Evolutionary conservation across 1,140 invertebrate genomes (phyloP).

Genomic region (Nephotettix cincticeps): DNA sequence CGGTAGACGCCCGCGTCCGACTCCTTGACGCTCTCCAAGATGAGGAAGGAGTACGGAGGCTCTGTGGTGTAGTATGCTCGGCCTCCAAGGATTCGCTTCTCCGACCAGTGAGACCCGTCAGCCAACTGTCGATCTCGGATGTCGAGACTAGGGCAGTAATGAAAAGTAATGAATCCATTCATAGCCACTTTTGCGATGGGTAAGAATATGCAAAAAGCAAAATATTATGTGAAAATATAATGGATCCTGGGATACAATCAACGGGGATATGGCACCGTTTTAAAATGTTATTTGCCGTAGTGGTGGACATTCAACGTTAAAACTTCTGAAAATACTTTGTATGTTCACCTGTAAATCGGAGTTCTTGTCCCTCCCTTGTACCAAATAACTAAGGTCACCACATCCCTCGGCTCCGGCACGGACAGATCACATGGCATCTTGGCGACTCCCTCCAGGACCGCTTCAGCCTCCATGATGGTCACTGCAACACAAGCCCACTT

Average conservation of each 20-base stretch:
- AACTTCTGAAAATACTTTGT: no score
- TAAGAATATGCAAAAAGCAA: no score
- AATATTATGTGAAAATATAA: no score
- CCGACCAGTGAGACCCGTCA: conserved; percentile 59
- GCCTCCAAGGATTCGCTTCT: conserved; percentile 52
- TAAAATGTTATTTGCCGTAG: no score
- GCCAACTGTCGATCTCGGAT: conserved; percentile 71
- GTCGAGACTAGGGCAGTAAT: conserved; percentile 68
- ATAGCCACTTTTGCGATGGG: no score
- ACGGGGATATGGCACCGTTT: no score
- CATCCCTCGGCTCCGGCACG: conserved; percentile 68
- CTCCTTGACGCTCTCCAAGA: conserved; percentile 60
- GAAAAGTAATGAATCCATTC: conserved; percentile 16
- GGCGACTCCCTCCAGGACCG: conserved; percentile 49
- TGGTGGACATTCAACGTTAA: no score
- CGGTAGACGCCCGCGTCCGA: conserved; percentile 71
- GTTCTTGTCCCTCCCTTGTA: conserved; percentile 72
- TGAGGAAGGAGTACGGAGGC: conserved; percentile 58
- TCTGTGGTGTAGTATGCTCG: conserved; percentile 54
- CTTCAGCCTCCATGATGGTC: background rate
- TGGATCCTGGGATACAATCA: no score
- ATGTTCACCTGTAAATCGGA: conserved; percentile 87
- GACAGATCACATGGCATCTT: conserved; percentile 80
- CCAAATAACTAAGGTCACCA: conserved; percentile 81
- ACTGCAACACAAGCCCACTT: background rate